These are phyloP conservation scores for Acheta domesticus DNA, from an alignment of 2,888 invertebrate genomes.

Conservation along the genomic window DNA sequence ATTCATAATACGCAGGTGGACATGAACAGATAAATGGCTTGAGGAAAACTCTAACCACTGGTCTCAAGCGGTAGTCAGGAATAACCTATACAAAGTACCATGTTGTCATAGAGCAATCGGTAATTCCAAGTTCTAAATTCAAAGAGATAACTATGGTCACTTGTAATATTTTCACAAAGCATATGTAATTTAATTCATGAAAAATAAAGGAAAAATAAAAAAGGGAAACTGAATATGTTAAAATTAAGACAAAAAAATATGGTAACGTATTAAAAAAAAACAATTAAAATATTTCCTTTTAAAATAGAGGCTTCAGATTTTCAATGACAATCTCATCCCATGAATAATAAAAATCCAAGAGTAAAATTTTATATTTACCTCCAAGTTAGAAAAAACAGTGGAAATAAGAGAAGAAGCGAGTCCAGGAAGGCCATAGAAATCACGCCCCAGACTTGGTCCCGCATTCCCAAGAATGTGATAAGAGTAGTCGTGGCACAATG, in stretches of 20 bases:
- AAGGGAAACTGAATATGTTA: slow-evolving; percentile 39
- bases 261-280: background rate
- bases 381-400: slow-evolving; percentile 67
- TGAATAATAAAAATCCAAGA: too few species aligned
- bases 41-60: slow-evolving; percentile 77
- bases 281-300: too few species aligned
- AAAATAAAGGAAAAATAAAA: too few species aligned
- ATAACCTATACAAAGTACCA: slow-evolving; percentile 54
- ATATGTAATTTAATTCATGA: background rate
- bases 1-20: slow-evolving; percentile 73
- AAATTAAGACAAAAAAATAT: slow-evolving; percentile 38
- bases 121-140: too few species aligned
- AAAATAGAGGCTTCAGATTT: background rate
- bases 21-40: slow-evolving; percentile 83
- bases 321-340: too few species aligned
- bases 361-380: slow-evolving; percentile 45
- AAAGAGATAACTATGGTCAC: too few species aligned
- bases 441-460: slow-evolving; percentile 75
- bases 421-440: slow-evolving; percentile 75
- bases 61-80: slow-evolving; percentile 81
- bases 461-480: slow-evolving; percentile 76
- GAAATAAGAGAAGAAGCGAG: slow-evolving; percentile 70
- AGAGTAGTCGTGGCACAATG: slow-evolving; percentile 74
- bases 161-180: background rate
- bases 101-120: too few species aligned